These are phyloP conservation scores for Megatriorchis doriae DNA, from an alignment of 2,113 vertebrate species.

Conservation along the genomic window DNA sequence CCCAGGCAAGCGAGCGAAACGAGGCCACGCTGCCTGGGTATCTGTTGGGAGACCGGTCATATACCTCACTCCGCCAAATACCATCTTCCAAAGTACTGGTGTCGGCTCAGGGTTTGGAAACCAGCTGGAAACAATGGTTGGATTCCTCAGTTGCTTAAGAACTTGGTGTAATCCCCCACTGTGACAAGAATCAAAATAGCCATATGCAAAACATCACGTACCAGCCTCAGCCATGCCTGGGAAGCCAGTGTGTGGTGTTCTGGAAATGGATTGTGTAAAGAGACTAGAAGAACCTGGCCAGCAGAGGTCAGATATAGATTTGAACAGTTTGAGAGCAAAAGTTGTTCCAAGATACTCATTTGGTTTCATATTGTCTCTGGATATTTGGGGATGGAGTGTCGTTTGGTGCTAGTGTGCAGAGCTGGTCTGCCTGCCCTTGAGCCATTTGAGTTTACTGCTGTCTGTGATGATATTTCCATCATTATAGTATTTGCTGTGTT, in stretches of 20 bases:
- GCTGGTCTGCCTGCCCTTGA: background rate
- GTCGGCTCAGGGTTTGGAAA: background rate
- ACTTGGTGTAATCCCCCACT: background rate
- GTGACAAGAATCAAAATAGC: background rate
- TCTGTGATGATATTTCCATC: background rate
- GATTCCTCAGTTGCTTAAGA: background rate
- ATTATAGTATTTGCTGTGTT: background rate
- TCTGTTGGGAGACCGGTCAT: background rate
- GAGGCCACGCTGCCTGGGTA: background rate
- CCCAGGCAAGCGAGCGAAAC: background rate
- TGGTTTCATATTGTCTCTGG: background rate
- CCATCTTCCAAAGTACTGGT: background rate
- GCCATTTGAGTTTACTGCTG: background rate
- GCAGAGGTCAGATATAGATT: conserved; percentile 27
- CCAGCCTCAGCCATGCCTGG: background rate
- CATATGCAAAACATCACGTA: background rate
- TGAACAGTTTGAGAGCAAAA: background rate
- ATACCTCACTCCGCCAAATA: background rate
- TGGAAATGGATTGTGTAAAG: background rate
- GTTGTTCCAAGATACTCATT: background rate
- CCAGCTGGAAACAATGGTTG: background rate
- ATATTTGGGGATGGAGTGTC: background rate
- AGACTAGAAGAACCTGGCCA: background rate
- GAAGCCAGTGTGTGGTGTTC: accelerated
- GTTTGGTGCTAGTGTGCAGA: background rate